Base-by-base conservation (phyloP, 2,888 invertebrate genomes). In the Megamerina dolium region DNA sequence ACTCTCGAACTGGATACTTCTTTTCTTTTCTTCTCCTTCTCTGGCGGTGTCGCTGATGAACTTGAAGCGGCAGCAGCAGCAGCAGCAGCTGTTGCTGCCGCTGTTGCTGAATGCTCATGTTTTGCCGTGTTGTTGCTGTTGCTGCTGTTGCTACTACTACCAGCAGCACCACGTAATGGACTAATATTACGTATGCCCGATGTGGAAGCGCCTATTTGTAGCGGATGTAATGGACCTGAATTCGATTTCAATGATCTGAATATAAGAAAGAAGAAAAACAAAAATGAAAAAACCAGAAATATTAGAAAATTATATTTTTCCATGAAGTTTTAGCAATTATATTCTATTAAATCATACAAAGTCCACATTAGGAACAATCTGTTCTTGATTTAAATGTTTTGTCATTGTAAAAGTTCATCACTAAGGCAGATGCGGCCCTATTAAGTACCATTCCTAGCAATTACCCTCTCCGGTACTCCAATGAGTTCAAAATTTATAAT, bases 1-100 rank as follows among this genome's bases (percentile, higher is more conserved):
- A 90, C 89, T 32, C 89, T 75, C 36, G 85, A 70, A 46, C 68
- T 68, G 42, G 69, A 70, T 23, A 68, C 60, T 46, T 69, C 68
- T 51, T 70, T 70, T 50, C 66, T 61, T 49, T 71, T 71, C 54
- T 70, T 71, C 45, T 67, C 68, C 48, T 68, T 67, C 44, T 65
- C 64, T 48, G 61, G 54, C 49, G 56, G 49, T 26, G 51, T 47
- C 19, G 48, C 14, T 31, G 42, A 30, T 21, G 42, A 13, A 23
- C 8, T 10, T 8, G 49, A 43, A 31, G 37, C 37, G 21, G 42
- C 16, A 8, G 23, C 23, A n/a, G 48, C 44, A 40, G 46, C 48
- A 38, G 58, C 53, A 40, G 54, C 50, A 33, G 51, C 50, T 36
- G 52, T 34, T 31, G 48, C 42, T 20, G 53, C 52, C 37, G 52